Conservation (phyloP, 2,888 invertebrate species). For the Sceliomorpha sp. region DNA sequence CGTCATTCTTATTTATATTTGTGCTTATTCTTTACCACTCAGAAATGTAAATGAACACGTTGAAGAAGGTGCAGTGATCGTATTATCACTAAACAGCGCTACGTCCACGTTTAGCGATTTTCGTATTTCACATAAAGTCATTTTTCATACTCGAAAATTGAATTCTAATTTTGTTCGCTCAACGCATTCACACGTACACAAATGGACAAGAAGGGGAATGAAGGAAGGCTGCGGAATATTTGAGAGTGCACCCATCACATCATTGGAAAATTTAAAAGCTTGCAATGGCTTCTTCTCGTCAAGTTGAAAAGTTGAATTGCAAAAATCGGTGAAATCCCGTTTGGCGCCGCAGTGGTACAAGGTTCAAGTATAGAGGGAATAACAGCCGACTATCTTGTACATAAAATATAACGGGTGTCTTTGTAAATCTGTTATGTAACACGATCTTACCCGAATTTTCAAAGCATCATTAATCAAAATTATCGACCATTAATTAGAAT, state of each 20-base stretch:
- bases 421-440: background rate
- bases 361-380: constrained; percentile 6
- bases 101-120: background rate
- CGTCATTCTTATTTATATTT: too few species aligned
- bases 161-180: constrained; percentile 9
- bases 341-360: constrained; percentile 4
- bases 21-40: too few species aligned
- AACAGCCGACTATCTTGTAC: background rate
- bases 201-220: constrained; percentile 5
- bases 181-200: constrained; percentile 7
- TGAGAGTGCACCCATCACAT: constrained; percentile 6
- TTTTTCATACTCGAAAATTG: constrained; percentile 1
- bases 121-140: background rate
- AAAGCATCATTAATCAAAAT: too few species aligned
- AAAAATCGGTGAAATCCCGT: constrained; percentile 16
- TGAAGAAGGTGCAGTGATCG: too few species aligned
- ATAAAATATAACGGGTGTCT: constrained; percentile 2
- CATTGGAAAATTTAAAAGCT: constrained; percentile 17
- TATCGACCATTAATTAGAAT: too few species aligned
- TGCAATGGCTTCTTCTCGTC: constrained; percentile 8
- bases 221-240: constrained; percentile 11
- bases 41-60: too few species aligned
- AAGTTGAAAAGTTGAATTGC: constrained; percentile 16
- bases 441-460: constrained; percentile 1
- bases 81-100: background rate